These are phyloP conservation scores for Antheraea pernyi DNA, from an alignment of 1,140 invertebrate genomes.

Conservation along the genomic window DNA sequence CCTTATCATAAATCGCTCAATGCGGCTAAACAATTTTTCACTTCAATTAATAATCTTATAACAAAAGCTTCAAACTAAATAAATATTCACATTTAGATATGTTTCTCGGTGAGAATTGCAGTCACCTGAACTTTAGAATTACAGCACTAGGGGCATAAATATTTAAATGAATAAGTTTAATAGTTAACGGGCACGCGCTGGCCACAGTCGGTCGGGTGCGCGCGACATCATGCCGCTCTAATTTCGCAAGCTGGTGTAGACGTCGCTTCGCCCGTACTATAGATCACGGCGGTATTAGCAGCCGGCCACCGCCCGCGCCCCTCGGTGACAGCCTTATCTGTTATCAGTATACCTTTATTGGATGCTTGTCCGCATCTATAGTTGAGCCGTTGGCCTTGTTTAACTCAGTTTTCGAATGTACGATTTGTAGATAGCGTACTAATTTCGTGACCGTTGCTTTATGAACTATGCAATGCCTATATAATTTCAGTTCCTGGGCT, in stretches of 20 bases:
- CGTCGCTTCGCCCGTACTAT: conserved; percentile 48
- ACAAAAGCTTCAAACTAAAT: too few species aligned
- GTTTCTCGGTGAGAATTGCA: not conserved
- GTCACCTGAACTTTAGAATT: not conserved
- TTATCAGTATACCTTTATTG: conserved; percentile 68
- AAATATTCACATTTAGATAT: too few species aligned
- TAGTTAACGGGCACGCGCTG: conserved; percentile 15
- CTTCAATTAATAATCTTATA: too few species aligned
- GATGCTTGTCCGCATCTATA: conserved; percentile 50
- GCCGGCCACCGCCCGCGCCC: conserved; percentile 50
- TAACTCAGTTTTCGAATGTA: conserved; percentile 10
- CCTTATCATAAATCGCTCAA: too few species aligned
- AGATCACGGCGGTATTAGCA: conserved; percentile 62
- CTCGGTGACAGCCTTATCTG: conserved; percentile 63
- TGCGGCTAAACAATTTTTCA: too few species aligned
- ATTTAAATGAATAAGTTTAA: conserved; percentile 5
- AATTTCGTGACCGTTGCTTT: conserved; percentile 17
- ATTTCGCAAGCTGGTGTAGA: conserved; percentile 69
- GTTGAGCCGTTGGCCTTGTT: conserved; percentile 46
- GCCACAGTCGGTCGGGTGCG: conserved; percentile 23
- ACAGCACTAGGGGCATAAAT: not conserved
- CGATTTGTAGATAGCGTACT: conserved; percentile 8
- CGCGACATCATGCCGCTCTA: conserved; percentile 56
- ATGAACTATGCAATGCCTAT: conserved; percentile 5
- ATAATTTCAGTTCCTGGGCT: too few species aligned